Percentiles rank a stretch among this genome's conserved stretches.
phyloP scores from a whole-genome alignment of 2,113 vertebrate genomes.

The Ceuthmochares aereus region DNA sequence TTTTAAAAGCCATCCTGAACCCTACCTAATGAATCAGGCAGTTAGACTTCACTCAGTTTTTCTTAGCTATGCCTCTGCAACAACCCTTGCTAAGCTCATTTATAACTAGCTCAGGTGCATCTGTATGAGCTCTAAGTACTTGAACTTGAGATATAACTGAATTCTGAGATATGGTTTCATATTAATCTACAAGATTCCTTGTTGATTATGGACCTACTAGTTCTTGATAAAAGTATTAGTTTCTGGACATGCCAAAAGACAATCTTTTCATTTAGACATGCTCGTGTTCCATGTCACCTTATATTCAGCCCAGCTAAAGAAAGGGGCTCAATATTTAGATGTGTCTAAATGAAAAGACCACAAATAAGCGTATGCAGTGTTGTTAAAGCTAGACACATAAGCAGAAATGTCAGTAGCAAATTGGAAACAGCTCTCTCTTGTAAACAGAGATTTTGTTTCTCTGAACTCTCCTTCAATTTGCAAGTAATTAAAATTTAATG shows the following conservation, averaged over 20 bases:
- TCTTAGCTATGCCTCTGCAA: neutral
- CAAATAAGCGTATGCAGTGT: neutral
- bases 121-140: neutral
- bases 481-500: slow-evolving; percentile 57
- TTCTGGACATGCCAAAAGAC: neutral
- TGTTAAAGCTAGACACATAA: neutral
- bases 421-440: neutral
- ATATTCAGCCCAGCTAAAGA: neutral
- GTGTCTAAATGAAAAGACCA: neutral
- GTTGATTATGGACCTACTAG: neutral
- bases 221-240: neutral
- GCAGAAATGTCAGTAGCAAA: neutral
- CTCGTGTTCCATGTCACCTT: neutral
- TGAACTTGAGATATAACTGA: neutral
- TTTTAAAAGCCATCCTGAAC: neutral
- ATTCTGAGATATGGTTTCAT: neutral
- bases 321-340: neutral
- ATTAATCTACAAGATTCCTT: neutral
- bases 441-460: slow-evolving; percentile 35
- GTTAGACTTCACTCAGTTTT: neutral
- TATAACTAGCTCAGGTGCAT: neutral
- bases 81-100: neutral
- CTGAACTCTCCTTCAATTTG: slow-evolving; percentile 7
- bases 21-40: neutral
- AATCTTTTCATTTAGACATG: neutral